phyloP scores from a whole-genome alignment of 2,888 invertebrate genomes.

The Coelogynopora nodosa region DNA sequence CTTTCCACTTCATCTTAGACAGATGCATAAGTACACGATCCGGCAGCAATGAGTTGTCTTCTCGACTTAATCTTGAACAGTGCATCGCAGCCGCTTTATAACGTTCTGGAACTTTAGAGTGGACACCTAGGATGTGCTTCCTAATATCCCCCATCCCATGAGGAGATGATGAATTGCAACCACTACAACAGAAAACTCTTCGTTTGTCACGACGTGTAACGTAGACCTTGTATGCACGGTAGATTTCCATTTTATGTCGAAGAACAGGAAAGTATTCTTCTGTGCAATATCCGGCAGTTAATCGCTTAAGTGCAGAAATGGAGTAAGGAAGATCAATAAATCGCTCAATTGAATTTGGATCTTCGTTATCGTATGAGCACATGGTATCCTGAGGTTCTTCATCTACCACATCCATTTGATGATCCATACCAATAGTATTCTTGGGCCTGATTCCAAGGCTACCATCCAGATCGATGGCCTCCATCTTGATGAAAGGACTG shows the following conservation, averaged over 20 bases:
- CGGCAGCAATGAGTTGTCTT: constrained; percentile 44
- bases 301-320: constrained; percentile 21
- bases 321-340: constrained; percentile 43
- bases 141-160: constrained; percentile 46
- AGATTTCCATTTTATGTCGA: constrained; percentile 45
- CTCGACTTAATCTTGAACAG: constrained; percentile 42
- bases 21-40: constrained; percentile 43
- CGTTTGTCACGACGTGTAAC: constrained; percentile 29
- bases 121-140: constrained; percentile 46
- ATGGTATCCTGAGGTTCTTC: constrained; percentile 34
- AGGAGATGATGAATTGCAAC: constrained; percentile 44
- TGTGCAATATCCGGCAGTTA: constrained; percentile 44
- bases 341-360: constrained; percentile 37
- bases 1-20: constrained; percentile 46
- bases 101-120: constrained; percentile 46
- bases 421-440: background rate
- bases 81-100: constrained; percentile 46
- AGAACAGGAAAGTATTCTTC: constrained; percentile 40
- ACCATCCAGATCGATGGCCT: background rate
- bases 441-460: background rate
- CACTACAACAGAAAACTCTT: constrained; percentile 46
- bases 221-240: constrained; percentile 43
- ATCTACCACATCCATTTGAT: constrained; percentile 36
- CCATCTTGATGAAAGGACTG: background rate
- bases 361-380: background rate